Evolutionary conservation across 2,113 vertebrate genomes (phyloP), one percentile per base, ranked within the genome.

Genomic region (Nerophis ophidion): DNA sequence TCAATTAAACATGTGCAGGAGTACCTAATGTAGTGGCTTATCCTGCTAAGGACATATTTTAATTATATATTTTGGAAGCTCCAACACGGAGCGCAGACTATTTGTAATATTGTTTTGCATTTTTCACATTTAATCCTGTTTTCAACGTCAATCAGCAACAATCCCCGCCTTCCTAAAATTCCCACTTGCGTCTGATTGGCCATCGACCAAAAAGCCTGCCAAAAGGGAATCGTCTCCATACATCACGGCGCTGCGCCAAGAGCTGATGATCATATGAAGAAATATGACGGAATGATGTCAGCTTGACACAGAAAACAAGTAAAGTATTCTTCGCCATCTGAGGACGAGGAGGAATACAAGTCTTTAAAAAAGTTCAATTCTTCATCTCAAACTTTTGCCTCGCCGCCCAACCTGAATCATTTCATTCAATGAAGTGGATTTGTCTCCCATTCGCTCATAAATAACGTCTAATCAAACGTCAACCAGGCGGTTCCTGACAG

Each of bases 401-500:
- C 16, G 5, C 14, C 40, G 11, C 40, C 40, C 40, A 11, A 44
- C 10, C 40, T 11, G 12, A 44, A 44, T 11, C 40, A 44, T 11
- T 44, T 36, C 6, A 15, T n/a, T 48, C 42, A 11, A 60, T 19
- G 34, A 13, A 36, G 42, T 40, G 51, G 15, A 66, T 50, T 17
- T 49, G 38, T 62, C n/a, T n/a, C 53, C 8, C n/a, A 35, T 36
- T 68, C 72, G 51, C n/a, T 40, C 33, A 52, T 17, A 65, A 70
- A 65, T 57, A 59, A 79, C 63, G n/a, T 62, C 34, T 60, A 51
- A 68, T 74, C 17, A 66, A 75, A 75, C 60, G 70, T 70, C 76
- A 81, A 67, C 53, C 60, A 60, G 72, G 44, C 57, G 19, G 7
- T 56, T 56, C 7, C 17, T 68, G 84, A 72, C 84, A 82, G 77